Evolutionary conservation across 2,113 vertebrate genomes (phyloP), one percentile per base, ranked within the genome.

Genomic region (Istiophorus platypterus): DNA sequence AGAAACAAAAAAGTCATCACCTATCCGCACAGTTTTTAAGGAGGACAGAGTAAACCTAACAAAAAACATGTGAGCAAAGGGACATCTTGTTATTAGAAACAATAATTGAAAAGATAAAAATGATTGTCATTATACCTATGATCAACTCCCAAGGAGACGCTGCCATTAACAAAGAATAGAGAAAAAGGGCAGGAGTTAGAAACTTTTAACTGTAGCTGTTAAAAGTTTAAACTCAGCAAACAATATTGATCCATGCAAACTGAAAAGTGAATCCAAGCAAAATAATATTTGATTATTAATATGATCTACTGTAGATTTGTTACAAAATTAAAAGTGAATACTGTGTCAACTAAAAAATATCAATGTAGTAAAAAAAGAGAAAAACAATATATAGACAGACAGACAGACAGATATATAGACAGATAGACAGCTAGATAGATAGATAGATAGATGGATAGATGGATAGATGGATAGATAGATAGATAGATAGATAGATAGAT

Each of bases 111-210:
- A 76, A 57, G 51, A 72, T 42, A 67, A 15, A 70, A 82, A 72
- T 75, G n/a, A 59, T 78, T n/a, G 70, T 81, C 51, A 41, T 75
- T 95, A 94, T 98, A 99, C 97, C 97, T 98, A 96, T 97, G 96
- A 90, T 97, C 97, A 96, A 94, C 94, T 96, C 97, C 97, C 45
- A 97, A 93, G 72, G 97, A 96, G 91, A 97, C 92, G 94, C 98
- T 98, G 95, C 85, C 88, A 88, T 95, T 87, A 87, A 90, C 89
- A 82, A 90, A 89, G 70, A 66, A 90, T 63, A 87, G 57, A 91
- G 67, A 86, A 77, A 88, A n/a, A 81, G 65, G 58, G 67, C 10
- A 67, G 7, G 75, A 80, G 84, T 90, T 81, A 88, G 82, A 80
- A 81, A 85, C 72, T 74, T 80, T 83, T 77, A 74, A 74, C 68